phyloP scores from a whole-genome alignment of 1,140 invertebrate species.

The Zaprionus kolodkinae region DNA sequence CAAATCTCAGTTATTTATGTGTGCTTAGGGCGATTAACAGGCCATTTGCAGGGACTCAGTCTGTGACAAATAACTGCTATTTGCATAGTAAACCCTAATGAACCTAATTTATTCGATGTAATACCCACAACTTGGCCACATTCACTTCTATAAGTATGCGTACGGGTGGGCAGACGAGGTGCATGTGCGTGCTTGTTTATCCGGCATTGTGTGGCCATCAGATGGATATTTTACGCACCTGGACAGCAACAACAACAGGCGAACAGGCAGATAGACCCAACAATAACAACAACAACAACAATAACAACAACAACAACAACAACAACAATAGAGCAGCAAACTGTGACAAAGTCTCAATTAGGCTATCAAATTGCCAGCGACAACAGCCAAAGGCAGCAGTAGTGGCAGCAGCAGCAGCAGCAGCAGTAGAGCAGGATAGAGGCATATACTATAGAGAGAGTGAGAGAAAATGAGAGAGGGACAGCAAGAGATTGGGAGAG shows the following conservation, averaged over 20 bases:
- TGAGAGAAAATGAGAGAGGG: conserved; percentile 10
- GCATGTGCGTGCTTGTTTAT: not conserved
- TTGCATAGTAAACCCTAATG: conserved; percentile 43
- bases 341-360: conserved; percentile 82
- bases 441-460: not conserved
- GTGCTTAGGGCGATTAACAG: not conserved
- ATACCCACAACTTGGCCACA: conserved; percentile 31
- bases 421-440: conserved; percentile 17
- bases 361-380: conserved; percentile 68
- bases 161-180: not conserved
- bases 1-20: not conserved
- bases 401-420: conserved; percentile 6
- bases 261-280: not conserved
- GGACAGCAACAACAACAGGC: conserved; percentile 21
- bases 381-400: conserved; percentile 23
- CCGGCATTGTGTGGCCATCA: conserved; percentile 30
- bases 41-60: not conserved
- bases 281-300: conserved; percentile 20
- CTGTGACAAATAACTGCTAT: conserved; percentile 23
- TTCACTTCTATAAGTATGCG: conserved; percentile 47
- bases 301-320: conserved; percentile 34
- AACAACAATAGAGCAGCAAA: conserved; percentile 63
- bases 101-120: conserved; percentile 54
- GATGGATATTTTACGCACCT: conserved; percentile 58
- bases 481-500: conserved; percentile 13